A percentile compares a stretch with the other conserved stretches of the same genome.
Evolutionary conservation across 2,888 invertebrate genomes (phyloP).

Genomic region (Sabellastarte sp.): DNA sequence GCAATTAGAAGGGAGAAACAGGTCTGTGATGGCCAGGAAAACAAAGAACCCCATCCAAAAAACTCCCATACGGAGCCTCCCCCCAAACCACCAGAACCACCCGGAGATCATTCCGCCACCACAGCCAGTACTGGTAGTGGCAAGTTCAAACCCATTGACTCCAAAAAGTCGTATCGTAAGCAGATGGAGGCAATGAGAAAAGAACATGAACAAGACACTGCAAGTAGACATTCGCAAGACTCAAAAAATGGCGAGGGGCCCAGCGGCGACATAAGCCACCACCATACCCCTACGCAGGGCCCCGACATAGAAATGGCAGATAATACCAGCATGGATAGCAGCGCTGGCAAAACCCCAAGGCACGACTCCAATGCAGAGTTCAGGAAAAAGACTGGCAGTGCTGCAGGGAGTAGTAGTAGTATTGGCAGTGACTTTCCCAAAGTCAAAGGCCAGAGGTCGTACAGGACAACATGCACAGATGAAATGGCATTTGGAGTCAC

Average conservation of each 20-base stretch:
- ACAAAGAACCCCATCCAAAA: neutral
- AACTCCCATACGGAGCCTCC: neutral
- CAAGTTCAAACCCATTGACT: constrained; percentile 31
- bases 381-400: constrained; percentile 1
- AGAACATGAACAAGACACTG: constrained; percentile 1
- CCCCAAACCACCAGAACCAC: neutral
- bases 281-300: too few relatives aligned
- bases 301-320: neutral
- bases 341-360: neutral
- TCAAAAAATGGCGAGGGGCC: neutral
- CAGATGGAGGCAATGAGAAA: constrained; percentile 44
- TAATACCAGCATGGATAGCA: neutral
- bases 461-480: constrained; percentile 22
- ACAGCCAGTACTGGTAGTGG: neutral
- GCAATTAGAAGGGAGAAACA: neutral
- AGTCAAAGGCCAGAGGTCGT: constrained; percentile 6
- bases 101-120: neutral
- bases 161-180: constrained; percentile 43
- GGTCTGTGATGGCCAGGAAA: constrained; percentile 2
- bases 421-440: too few relatives aligned
- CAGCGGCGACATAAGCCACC: neutral
- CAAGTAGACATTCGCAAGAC: neutral
- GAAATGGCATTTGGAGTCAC: constrained; percentile 36
- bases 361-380: too few relatives aligned
- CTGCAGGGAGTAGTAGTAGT: too few relatives aligned